Base-by-base conservation (phyloP, 2,797 vertebrate genomes). In the Diceros bicornis region DNA sequence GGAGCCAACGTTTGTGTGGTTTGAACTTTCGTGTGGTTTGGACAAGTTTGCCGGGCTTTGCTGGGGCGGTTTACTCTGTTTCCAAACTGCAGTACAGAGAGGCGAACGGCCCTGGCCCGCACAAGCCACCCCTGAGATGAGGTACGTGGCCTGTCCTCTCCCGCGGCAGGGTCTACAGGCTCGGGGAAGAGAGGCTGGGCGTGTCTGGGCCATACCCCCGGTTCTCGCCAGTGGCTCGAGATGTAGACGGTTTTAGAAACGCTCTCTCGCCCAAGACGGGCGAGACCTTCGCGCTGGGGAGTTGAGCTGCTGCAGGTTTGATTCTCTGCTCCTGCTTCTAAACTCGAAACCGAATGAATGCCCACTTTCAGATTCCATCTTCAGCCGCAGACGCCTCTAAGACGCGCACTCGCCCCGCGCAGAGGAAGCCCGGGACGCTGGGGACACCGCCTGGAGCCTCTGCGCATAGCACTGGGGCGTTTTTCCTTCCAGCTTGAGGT, bases 391-490 rank as follows among this genome's bases (percentile, higher is more conserved):
- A 95, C 91, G 52, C 89, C 11, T 52, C 77, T 44, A 34, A 95
- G 95, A 89, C n/a, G 59, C 90, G 72, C 41, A 72, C 93, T 92
- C 96, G 34, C 96, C 94, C 50, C 0, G 47, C 29, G 87, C 57
- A 57, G 93, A 98, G 95, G 97, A 97, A 98, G 97, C 97, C 97
- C 98, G 88, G 94, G 97, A 97, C 98, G 55, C 98, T 99, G 98
- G 99, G 98, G 98, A 99, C 99, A 99, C 98, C 99, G 98, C 99
- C 98, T 98, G 99, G 99, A 98, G 98, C 97, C 90, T 34, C 21
- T 4, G 89, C 18, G 98, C 97, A 98, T 98, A 98, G 98, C 98
- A 97, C 37, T 96, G 32, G 97, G 94, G 61, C 50, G n/a, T 13
- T 12, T 62, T 90, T 96, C 79, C 86, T 95, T 82, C 90, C 92